Evolutionary conservation across 2,888 invertebrate genomes (phyloP).

Genomic region (Phyllotreta cruciferae): DNA sequence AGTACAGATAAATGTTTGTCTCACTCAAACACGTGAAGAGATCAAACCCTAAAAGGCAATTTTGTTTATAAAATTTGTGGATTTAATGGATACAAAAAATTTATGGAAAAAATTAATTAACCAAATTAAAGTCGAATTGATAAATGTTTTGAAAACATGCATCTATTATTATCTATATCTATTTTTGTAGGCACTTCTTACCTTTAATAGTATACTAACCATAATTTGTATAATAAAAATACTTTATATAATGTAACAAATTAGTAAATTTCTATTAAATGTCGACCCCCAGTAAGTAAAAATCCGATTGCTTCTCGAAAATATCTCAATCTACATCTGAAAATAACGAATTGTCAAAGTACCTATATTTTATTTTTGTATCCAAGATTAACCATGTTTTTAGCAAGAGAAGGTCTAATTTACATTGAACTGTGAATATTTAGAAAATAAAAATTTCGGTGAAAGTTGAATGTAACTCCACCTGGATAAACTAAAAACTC

Average conservation of each 20-base stretch:
- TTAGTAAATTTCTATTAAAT: constrained; percentile 10
- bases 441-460: constrained; percentile 8
- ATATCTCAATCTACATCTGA: constrained; percentile 13
- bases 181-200: too few relatives aligned
- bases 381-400: neutral
- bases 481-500: constrained; percentile 7
- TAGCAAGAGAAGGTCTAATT: neutral
- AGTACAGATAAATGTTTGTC: too few relatives aligned
- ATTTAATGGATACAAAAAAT: neutral
- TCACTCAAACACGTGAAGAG: neutral
- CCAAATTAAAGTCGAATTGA: neutral
- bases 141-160: too few relatives aligned
- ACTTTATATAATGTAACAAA: neutral
- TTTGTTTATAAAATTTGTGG: neutral
- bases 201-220: too few relatives aligned
- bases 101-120: neutral
- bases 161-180: too few relatives aligned
- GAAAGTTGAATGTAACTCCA: constrained; percentile 3
- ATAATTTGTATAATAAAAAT: too few relatives aligned
- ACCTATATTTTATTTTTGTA: neutral
- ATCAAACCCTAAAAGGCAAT: neutral
- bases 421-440: constrained; percentile 1
- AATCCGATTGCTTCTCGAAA: constrained; percentile 10
- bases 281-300: constrained; percentile 11
- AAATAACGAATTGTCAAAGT: constrained; percentile 14